Evolutionary conservation across 1,140 invertebrate species (phyloP).

Genomic region (Macrosteles quadrilineatus): DNA sequence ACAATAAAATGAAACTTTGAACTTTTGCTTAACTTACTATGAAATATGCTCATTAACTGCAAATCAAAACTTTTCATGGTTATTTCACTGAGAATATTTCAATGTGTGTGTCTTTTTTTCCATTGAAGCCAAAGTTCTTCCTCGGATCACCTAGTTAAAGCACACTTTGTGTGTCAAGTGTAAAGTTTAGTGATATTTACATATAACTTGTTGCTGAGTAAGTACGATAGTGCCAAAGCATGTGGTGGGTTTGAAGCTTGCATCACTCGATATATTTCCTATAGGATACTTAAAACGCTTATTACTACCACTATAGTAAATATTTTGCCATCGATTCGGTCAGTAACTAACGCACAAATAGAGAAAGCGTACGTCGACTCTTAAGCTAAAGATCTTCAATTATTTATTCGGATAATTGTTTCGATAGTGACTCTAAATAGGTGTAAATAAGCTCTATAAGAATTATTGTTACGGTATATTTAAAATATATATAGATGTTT

Average conservation of each 20-base stretch:
- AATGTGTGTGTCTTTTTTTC: too few species aligned
- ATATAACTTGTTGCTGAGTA: neutral
- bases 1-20: too few species aligned
- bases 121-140: too few species aligned
- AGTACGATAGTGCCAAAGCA: constrained; percentile 20
- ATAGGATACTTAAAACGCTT: constrained; percentile 24
- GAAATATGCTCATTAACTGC: too few species aligned
- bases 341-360: constrained; percentile 22
- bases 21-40: too few species aligned
- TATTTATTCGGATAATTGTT: constrained; percentile 2
- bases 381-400: constrained; percentile 19
- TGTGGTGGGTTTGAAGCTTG: neutral
- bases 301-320: constrained; percentile 12
- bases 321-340: constrained; percentile 10
- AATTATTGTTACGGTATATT: constrained; percentile 25
- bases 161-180: too few species aligned
- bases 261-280: constrained; percentile 5
- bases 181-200: too few species aligned
- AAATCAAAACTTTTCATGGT: too few species aligned
- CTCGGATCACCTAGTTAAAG: too few species aligned
- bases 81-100: too few species aligned
- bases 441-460: constrained; percentile 12
- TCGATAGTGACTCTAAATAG: neutral
- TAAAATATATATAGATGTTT: constrained; percentile 21
- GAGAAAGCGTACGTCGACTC: neutral